A percentile compares a stretch with the other conserved stretches of the same genome.
phyloP scores from a whole-genome alignment of 2,888 invertebrate genomes.

The Lacanobia oleracea region DNA sequence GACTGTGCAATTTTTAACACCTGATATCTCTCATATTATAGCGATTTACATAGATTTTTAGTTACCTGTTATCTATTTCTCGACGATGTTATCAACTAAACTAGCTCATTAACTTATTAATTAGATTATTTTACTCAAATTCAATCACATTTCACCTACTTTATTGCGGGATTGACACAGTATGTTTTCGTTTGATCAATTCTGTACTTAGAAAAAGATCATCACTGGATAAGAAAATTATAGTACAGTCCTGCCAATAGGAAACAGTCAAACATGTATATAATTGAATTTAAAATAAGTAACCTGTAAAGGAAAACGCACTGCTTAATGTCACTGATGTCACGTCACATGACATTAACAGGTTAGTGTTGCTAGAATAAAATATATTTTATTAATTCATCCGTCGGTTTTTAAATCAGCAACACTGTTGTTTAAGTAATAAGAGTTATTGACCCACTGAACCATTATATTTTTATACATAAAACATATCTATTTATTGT shows the following conservation, averaged over 20 bases:
- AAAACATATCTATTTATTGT: too few relatives aligned
- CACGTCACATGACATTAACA: constrained; percentile 77
- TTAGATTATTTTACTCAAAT: constrained; percentile 68
- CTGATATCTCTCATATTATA: constrained; percentile 3
- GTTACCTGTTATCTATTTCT: constrained; percentile 63
- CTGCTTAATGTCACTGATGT: constrained; percentile 53
- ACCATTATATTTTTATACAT: too few relatives aligned
- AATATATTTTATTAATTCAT: constrained; percentile 6
- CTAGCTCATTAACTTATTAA: constrained; percentile 74
- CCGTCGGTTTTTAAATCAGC: background rate
- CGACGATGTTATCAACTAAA: constrained; percentile 63
- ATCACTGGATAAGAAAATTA: background rate
- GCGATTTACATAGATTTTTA: constrained; percentile 24
- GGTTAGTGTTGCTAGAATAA: constrained; percentile 47
- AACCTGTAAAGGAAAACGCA: constrained; percentile 59
- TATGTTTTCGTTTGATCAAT: constrained; percentile 50
- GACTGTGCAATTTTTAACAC: constrained; percentile 67
- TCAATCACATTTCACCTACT: constrained; percentile 65
- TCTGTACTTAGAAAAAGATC: background rate
- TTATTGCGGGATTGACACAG: constrained; percentile 57
- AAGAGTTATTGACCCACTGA: too few relatives aligned
- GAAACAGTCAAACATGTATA: background rate
- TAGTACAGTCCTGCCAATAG: constrained; percentile 43
- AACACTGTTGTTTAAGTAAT: background rate
- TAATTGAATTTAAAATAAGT: accelerated